Conservation (phyloP, 2,888 invertebrate species). For the Trichopoda pennipes region DNA sequence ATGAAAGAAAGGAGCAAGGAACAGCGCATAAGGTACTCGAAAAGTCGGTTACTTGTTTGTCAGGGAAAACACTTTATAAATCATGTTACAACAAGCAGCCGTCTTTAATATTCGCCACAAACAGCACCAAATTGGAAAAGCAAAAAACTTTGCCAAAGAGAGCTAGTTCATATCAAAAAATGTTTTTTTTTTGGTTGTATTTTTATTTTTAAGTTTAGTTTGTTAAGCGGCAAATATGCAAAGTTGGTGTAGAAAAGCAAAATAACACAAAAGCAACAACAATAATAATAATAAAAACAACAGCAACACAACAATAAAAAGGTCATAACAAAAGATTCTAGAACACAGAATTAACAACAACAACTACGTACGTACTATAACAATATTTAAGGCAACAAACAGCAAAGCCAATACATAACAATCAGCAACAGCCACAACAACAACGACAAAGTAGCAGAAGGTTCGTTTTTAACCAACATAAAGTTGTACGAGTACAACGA, state of each 20-base stretch:
- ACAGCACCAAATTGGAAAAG: constrained; percentile 35
- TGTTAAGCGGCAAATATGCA: constrained; percentile 65
- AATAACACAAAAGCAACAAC: constrained; percentile 18
- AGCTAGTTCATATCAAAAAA: constrained; percentile 46
- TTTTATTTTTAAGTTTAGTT: constrained; percentile 32
- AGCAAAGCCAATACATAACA: constrained; percentile 24
- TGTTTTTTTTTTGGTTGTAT: not conserved
- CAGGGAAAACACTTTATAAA: constrained; percentile 71
- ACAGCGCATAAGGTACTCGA: constrained; percentile 45
- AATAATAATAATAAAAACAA: constrained; percentile 32
- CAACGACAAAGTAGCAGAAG: constrained; percentile 25
- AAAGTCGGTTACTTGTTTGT: constrained; percentile 69
- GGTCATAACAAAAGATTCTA: no score
- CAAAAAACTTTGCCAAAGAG: constrained; percentile 39
- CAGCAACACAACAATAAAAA: not conserved
- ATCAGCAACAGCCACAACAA: constrained; percentile 43
- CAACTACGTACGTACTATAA: not conserved
- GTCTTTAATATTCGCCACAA: constrained; percentile 63
- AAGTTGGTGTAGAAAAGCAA: constrained; percentile 58
- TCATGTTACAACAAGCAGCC: constrained; percentile 70
- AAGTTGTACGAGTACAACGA: constrained; percentile 44
- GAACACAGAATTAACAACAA: not conserved
- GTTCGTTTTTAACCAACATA: constrained; percentile 50
- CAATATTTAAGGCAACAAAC: constrained; percentile 58
- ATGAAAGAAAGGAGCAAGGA: constrained; percentile 28